phyloP scores from a whole-genome alignment of 2,797 vertebrate genomes.

The Cygnus olor region DNA sequence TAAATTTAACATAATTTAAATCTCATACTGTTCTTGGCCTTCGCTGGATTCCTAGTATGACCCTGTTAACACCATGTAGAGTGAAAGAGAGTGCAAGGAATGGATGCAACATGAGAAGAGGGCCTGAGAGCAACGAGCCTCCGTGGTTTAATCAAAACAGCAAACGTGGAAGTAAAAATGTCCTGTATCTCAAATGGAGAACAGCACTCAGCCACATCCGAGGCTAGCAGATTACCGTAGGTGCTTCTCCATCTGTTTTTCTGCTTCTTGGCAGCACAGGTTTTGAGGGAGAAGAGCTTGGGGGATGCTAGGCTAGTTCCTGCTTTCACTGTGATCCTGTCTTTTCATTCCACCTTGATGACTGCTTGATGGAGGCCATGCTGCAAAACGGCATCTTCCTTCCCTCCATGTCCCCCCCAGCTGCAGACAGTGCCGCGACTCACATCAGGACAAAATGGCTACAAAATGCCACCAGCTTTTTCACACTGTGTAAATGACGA shows the following conservation, averaged over 20 bases:
- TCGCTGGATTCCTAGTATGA: not conserved
- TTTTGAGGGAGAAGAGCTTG: not conserved
- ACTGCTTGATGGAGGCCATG: not conserved
- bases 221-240: not conserved
- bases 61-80: rapidly evolving
- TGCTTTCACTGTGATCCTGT: not conserved
- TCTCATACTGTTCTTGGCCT: not conserved
- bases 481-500: not conserved
- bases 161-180: not conserved
- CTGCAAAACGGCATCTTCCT: not conserved
- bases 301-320: not conserved
- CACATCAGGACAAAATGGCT: not conserved
- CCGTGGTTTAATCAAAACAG: not conserved
- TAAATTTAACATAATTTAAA: slow-evolving; percentile 2
- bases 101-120: not conserved
- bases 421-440: not conserved
- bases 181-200: not conserved
- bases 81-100: not conserved
- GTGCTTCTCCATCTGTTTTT: not conserved
- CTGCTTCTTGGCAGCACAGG: not conserved
- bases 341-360: not conserved
- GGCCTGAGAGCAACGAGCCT: not conserved
- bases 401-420: not conserved
- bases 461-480: not conserved
- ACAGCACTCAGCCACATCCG: not conserved